Evolutionary conservation across 2,797 vertebrate genomes (phyloP).

Genomic region (Coilia nasus): DNA sequence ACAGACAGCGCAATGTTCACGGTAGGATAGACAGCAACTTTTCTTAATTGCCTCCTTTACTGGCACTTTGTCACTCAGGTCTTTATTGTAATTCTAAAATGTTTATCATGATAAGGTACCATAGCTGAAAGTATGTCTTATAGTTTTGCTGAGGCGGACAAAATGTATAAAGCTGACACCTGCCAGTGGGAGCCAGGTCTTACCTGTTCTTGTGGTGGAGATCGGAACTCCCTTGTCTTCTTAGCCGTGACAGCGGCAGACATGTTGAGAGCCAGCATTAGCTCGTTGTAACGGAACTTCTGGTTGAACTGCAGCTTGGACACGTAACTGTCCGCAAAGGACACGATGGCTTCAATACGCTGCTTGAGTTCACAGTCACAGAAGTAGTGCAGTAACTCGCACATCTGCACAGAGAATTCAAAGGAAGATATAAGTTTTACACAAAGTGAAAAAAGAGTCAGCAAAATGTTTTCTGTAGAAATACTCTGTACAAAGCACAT

Average conservation of each 20-base stretch:
- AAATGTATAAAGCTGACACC: not conserved
- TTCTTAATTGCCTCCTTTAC: not conserved
- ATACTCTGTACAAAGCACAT: not conserved
- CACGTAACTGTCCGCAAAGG: conserved; percentile 93
- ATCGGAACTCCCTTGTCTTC: conserved; percentile 97
- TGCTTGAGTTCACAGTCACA: conserved; percentile 98
- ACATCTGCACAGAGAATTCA: conserved; percentile 81
- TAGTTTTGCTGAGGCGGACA: not conserved
- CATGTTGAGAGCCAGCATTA: conserved; percentile 98
- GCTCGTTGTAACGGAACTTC: conserved; percentile 96
- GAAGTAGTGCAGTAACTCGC: conserved; percentile 96
- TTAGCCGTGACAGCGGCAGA: conserved; percentile 95
- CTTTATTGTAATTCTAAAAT: not conserved
- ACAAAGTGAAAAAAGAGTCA: not conserved
- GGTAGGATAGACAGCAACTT: not conserved
- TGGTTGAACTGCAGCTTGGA: conserved; percentile 96
- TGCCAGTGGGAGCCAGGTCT: not conserved
- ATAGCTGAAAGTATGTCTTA: not conserved
- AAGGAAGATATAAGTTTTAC: no score
- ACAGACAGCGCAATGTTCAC: not conserved
- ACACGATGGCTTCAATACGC: conserved; percentile 94
- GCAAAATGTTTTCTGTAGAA: not conserved
- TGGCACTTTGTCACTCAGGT: not conserved
- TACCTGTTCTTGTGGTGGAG: conserved; percentile 99
- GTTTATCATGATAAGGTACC: not conserved